Evolutionary conservation across 92 coral and sea anemone species (phyloP), one percentile per base, ranked within the genome.

Genomic region (Actinernus sp.): DNA sequence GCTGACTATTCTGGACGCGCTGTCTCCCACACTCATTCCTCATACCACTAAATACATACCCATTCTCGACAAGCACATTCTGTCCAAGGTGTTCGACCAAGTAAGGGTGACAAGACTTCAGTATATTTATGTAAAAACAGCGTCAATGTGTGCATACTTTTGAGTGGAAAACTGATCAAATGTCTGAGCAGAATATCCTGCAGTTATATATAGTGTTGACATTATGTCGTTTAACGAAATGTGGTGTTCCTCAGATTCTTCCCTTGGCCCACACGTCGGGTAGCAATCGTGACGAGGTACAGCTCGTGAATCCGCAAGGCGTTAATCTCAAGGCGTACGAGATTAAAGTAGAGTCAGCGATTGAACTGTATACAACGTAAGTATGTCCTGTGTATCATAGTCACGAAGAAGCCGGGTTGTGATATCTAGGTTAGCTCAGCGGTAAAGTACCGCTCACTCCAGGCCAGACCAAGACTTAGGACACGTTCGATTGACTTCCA

Each of bases 71-170:
- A 90, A 86, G 40, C 97, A 90, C 67, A 68, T 90, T 16, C 81
- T 90, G 44, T 90, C 97, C 55, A 90, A 90, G 51, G 97, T 90
- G 55, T 90, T 90, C 54, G 97, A 89, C 74, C 96, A 89, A 92
- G 96, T 89, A 52, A 17, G 40, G 19, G 14, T 54, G n/a, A n/a
- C n/a, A n/a, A n/a, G n/a, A n/a, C n/a, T n/a, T n/a, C n/a, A n/a
- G n/a, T n/a, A n/a, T n/a, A n/a, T n/a, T n/a, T n/a, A n/a, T n/a
- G n/a, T n/a, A n/a, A n/a, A n/a, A n/a, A n/a, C n/a, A n/a, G n/a
- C n/a, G n/a, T n/a, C n/a, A n/a, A n/a, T n/a, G n/a, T n/a, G n/a
- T n/a, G n/a, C n/a, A n/a, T n/a, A n/a, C n/a, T n/a, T n/a, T n/a
- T n/a, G n/a, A n/a, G n/a, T n/a, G n/a, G n/a, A n/a, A n/a, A n/a